Evolutionary conservation across 2,797 vertebrate species (phyloP).

Genomic region (Poeciliopsis gracilis): DNA sequence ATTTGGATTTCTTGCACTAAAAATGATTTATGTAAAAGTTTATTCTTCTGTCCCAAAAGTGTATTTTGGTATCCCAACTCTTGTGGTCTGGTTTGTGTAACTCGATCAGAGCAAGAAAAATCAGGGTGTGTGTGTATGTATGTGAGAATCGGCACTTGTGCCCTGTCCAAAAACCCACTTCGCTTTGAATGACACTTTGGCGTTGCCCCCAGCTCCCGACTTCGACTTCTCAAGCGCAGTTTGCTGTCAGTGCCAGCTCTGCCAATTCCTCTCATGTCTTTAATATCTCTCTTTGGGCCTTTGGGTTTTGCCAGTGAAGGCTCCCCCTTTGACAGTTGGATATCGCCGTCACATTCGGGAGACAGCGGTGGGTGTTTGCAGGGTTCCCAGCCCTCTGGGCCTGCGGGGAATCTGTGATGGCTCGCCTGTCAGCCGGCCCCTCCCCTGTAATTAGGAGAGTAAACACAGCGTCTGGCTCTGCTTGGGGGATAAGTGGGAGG

Average conservation of each 20-base stretch:
- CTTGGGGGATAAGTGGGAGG: slow-evolving; percentile 72
- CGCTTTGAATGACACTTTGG: slow-evolving; percentile 87
- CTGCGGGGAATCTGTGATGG: slow-evolving; percentile 79
- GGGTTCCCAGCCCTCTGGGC: slow-evolving; percentile 77
- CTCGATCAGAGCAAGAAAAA: slow-evolving; percentile 48
- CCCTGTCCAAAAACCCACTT: slow-evolving; percentile 82
- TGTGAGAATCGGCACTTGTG: slow-evolving; percentile 72
- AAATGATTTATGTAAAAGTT: not conserved
- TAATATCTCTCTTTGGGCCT: slow-evolving; percentile 84
- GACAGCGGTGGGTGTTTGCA: slow-evolving; percentile 75
- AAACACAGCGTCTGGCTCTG: slow-evolving; percentile 85
- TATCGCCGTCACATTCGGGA: slow-evolving; percentile 78
- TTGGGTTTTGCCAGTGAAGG: slow-evolving; percentile 77
- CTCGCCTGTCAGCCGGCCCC: slow-evolving; percentile 87
- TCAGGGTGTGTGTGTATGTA: slow-evolving; percentile 30
- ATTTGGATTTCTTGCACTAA: not conserved
- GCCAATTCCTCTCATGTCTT: slow-evolving; percentile 83
- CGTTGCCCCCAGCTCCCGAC: slow-evolving; percentile 75
- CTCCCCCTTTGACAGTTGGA: slow-evolving; percentile 83
- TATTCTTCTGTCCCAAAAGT: not conserved
- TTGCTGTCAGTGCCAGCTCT: slow-evolving; percentile 74
- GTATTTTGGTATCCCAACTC: slow-evolving; percentile 12
- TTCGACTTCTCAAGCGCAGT: slow-evolving; percentile 79
- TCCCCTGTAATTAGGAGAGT: slow-evolving; percentile 99
- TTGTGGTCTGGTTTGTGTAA: slow-evolving; percentile 37